Percentiles rank a stretch among this genome's conserved stretches.
Conservation (phyloP, 2,888 invertebrate genomes). For the Rapana venosa region DNA sequence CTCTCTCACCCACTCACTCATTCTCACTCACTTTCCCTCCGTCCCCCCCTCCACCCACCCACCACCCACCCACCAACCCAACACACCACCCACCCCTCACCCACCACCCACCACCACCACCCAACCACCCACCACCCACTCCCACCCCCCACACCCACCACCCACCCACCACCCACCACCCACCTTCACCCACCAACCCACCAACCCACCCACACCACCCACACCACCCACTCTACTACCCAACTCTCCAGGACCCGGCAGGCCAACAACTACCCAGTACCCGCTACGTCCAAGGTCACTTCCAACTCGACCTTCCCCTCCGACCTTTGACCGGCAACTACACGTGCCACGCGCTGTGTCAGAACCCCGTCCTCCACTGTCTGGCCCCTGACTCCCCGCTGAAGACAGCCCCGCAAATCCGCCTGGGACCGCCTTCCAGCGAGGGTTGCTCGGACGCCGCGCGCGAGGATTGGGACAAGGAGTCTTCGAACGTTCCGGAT, state of each 20-base stretch:
- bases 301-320: slow-evolving; percentile 24
- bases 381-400: not conserved
- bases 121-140: too few relatives aligned
- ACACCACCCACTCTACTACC: not conserved
- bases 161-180: not conserved
- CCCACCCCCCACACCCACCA: too few relatives aligned
- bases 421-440: not conserved
- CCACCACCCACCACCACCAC: too few relatives aligned
- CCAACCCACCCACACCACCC: not conserved
- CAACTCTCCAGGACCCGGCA: not conserved
- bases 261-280: not conserved
- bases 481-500: not conserved
- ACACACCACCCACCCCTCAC: too few relatives aligned
- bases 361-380: not conserved
- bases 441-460: not conserved
- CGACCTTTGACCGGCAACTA: slow-evolving; percentile 26
- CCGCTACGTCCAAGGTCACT: not conserved
- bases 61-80: too few relatives aligned
- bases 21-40: too few relatives aligned
- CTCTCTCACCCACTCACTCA: too few relatives aligned
- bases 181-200: not conserved
- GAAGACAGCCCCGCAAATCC: not conserved
- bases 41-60: too few relatives aligned
- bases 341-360: slow-evolving; percentile 7
- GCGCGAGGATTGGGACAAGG: not conserved